Evolutionary conservation across 2,113 vertebrate species (phyloP), one percentile per base, ranked within the genome.

Genomic region (Pimephales promelas): DNA sequence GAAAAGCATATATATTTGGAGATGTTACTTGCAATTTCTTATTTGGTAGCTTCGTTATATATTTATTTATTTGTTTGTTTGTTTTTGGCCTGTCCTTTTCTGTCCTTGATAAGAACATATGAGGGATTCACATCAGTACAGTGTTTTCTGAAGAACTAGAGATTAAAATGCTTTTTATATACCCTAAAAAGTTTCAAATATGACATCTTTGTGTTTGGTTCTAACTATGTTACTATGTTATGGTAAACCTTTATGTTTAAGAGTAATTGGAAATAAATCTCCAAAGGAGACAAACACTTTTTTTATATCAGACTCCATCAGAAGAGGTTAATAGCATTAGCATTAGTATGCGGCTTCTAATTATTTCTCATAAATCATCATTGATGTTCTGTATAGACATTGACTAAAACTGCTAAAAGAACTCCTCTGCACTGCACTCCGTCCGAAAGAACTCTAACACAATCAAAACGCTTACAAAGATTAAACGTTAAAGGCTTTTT

Each of bases 331-430:
- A 64, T 47, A 22, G 40, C 57, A 79, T 79, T 79, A 79, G 16
- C 76, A 62, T 79, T 79, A 47, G 36, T 62, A 62, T 45, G 40
- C 57, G 47, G 16, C 57, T 7, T 43, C 76, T 79, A 79, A 79
- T 79, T 64, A 64, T 20, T 40, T 28, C 57, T 79, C 16, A 79
- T 79, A 62, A 79, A 79, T 79, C 76, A 79, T 79, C 56, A 79
- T 62, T 79, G 57, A 62, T 40, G 56, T n/a, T 47, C 57, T 79
- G 31, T 62, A 26, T 40, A 47, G 57, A 22, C 76, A 47, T 52
- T 52, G 43, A 49, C 47, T 59, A 45, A n/a, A 24, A 74, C 47
- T 74, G 72, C 45, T 20, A 10, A 74, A 78, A 47, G 4, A 62
- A 62, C 13, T 59, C 24, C 56, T 18, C 24, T 10, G 56, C 57